Conservation (phyloP, 2,113 vertebrate species). For the Microcebus lehilahytsara region DNA sequence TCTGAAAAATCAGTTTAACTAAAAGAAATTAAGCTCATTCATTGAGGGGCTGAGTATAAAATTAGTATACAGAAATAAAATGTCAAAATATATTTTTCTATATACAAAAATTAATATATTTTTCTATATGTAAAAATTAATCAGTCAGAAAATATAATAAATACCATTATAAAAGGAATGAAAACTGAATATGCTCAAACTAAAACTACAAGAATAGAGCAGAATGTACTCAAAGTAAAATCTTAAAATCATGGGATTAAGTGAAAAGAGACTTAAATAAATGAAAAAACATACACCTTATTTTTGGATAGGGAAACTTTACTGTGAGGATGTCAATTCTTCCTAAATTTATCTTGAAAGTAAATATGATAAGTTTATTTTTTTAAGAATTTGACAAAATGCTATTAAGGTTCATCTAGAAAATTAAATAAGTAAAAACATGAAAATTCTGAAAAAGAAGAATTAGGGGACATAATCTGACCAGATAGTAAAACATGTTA, state of each 20-base stretch:
- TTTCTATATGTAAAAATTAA: background rate
- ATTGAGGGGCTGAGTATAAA: background rate
- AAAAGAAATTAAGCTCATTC: background rate
- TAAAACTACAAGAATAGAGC: background rate
- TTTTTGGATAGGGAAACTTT: background rate
- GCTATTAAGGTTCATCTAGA: background rate
- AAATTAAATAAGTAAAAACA: constrained; percentile 7
- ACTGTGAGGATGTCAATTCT: background rate
- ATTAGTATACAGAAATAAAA: background rate
- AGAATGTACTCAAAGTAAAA: background rate
- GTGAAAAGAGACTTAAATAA: background rate
- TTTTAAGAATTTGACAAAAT: background rate
- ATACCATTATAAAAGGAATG: background rate
- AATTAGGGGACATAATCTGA: background rate
- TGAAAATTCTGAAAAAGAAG: background rate
- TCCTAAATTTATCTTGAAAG: background rate
- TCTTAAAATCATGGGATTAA: background rate
- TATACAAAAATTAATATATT: background rate
- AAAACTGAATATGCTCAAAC: background rate
- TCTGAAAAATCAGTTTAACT: background rate
- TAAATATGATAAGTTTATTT: background rate
- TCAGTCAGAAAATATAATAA: background rate
- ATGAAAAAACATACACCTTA: background rate
- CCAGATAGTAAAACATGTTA: background rate
- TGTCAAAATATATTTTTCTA: background rate